A percentile compares a stretch with the other conserved stretches of the same genome.
phyloP scores from a whole-genome alignment of 1,140 invertebrate species.

The Aphis gossypii region DNA sequence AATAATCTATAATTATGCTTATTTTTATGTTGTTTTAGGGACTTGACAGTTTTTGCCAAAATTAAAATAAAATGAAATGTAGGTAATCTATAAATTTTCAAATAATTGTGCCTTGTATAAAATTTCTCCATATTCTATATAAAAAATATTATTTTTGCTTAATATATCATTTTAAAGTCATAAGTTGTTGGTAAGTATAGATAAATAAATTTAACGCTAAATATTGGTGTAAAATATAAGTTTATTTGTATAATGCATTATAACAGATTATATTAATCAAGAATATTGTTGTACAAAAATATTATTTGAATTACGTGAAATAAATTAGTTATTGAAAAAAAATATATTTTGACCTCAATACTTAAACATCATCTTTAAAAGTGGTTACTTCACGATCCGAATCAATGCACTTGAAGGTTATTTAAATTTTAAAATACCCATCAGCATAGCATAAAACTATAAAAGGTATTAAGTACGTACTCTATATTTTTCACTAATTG shows the following conservation, averaged over 20 bases:
- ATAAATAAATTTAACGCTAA: not conserved
- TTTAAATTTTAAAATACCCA: not conserved
- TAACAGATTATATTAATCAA: not conserved
- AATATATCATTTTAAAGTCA: no score
- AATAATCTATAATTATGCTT: no score
- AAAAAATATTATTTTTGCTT: no score
- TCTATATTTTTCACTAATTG: not conserved
- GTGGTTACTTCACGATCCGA: not conserved
- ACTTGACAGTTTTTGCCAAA: no score
- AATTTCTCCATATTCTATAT: no score
- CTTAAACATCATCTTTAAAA: not conserved
- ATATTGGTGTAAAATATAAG: not conserved
- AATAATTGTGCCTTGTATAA: no score
- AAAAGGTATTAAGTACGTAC: not conserved
- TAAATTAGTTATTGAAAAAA: not conserved
- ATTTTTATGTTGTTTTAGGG: no score
- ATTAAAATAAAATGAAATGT: no score
- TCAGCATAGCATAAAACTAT: not conserved
- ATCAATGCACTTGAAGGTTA: slow-evolving; percentile 25
- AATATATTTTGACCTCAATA: not conserved
- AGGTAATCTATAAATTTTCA: no score
- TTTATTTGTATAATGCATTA: not conserved
- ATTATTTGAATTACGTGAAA: not conserved
- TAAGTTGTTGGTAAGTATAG: not conserved
- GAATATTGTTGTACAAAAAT: not conserved